Evolutionary conservation across 2,797 vertebrate genomes (phyloP), one percentile per base, ranked within the genome.

Genomic region (Vespertilio murinus): DNA sequence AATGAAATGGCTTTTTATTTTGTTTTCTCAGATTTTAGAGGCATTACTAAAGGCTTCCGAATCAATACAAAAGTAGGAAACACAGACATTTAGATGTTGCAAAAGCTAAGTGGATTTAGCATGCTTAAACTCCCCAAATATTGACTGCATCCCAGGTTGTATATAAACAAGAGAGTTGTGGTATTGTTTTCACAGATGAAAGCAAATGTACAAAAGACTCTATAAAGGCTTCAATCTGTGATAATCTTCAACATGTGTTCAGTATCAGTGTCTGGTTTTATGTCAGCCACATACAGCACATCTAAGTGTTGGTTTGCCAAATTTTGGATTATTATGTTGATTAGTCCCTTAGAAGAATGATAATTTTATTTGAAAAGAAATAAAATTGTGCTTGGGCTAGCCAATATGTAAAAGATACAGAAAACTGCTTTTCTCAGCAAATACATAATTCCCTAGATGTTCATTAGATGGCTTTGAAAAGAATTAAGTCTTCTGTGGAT

Each of bases 211-310:
- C 8, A 47, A 12, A 89, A 96, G 13, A 13, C 12, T 3, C 25
- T 40, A 67, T 47, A 84, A 59, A 61, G 8, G 1, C 6, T 86
- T 96, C 82, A 28, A 16, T 96, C 89, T 95, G 6, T 92, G 13
- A 49, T 95, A 52, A 89, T 94, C 79, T 96, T 95, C 52, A 78
- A 30, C 22, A 49, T 64, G 67, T 94, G n/a, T 75, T 97, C 94
- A 73, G 5, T 81, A 94, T 1, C 2, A 67, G 0, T 35, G 0
- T 81, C 61, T 93, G 65, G 71, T 90, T 93, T 84, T 73, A 71
- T 92, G 40, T 7, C 42, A 87, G 82, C 84, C 17, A 73, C 67
- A 30, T 0, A 42, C 13, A 91, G 47, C 77, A 0, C 54, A 30
- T 25, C 9, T 87, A 47, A 5, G 49, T 1, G 52, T 64, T 56